Percentiles rank a stretch among this genome's conserved stretches.
phyloP scores from a whole-genome alignment of 37 sponge, comb jelly and placozoan species.

The Cladorhizidae sp. region DNA sequence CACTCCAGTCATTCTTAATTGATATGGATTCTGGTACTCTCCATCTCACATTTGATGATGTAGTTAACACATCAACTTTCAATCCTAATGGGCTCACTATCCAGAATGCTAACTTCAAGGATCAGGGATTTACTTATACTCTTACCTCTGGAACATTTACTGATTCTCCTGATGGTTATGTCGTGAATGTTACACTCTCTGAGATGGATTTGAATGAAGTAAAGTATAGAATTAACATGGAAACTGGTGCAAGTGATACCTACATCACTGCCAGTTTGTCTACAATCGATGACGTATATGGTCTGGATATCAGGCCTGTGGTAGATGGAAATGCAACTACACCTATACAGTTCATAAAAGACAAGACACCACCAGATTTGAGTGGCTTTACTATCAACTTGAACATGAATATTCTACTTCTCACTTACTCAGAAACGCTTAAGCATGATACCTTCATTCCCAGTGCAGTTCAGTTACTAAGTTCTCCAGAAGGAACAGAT shows the following conservation, averaged over 20 bases:
- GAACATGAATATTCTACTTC: slow-evolving; percentile 48
- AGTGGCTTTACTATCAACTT: slow-evolving; percentile 63
- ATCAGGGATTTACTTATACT: slow-evolving; percentile 35
- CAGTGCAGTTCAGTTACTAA: slow-evolving; percentile 48
- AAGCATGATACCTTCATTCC: slow-evolving; percentile 20
- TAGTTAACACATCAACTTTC: slow-evolving; percentile 71
- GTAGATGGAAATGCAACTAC: slow-evolving; percentile 74
- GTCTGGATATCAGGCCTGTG: slow-evolving; percentile 46
- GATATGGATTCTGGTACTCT: slow-evolving; percentile 75
- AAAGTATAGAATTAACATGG: slow-evolving; percentile 55
- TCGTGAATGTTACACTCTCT: slow-evolving; percentile 66
- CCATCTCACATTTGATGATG: slow-evolving; percentile 76
- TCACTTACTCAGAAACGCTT: slow-evolving; percentile 78
- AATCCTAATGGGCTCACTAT: slow-evolving; percentile 61
- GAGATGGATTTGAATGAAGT: slow-evolving; percentile 67
- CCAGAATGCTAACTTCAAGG: slow-evolving; percentile 64
- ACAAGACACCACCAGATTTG: slow-evolving; percentile 64
- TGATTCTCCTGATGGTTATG: slow-evolving; percentile 51
- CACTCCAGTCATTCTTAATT: slow-evolving; percentile 60
- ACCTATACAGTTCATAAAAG: slow-evolving; percentile 53
- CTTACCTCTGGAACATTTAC: slow-evolving; percentile 56
- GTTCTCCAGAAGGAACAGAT: slow-evolving; percentile 13
- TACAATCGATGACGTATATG: slow-evolving; percentile 73
- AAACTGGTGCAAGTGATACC: slow-evolving; percentile 62
- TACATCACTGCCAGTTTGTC: slow-evolving; percentile 63